These are phyloP conservation scores for Pelosia muscerda DNA, from an alignment of 2,888 invertebrate species.

Conservation along the genomic window DNA sequence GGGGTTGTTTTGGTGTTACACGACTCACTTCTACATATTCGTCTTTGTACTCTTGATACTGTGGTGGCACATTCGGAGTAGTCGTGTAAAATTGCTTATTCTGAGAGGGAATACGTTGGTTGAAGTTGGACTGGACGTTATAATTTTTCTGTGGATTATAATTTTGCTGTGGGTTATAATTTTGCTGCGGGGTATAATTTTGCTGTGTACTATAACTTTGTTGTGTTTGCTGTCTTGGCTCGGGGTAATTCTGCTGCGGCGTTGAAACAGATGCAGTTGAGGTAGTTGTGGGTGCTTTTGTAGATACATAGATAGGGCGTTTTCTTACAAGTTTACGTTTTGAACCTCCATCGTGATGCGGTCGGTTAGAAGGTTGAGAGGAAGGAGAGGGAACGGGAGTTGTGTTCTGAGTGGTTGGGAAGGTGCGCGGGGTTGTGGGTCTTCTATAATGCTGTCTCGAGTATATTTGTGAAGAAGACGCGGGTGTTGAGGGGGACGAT, in stretches of 20 bases:
- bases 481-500: constrained; percentile 52
- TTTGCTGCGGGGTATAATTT: constrained; percentile 18
- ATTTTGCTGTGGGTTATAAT: constrained; percentile 21
- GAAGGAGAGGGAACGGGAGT: constrained; percentile 57
- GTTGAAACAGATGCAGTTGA: constrained; percentile 62
- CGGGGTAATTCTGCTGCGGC: constrained; percentile 59
- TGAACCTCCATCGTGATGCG: constrained; percentile 65
- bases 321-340: constrained; percentile 79
- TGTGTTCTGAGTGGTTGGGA: constrained; percentile 53
- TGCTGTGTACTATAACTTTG: constrained; percentile 37
- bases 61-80: constrained; percentile 73
- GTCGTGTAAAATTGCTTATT: constrained; percentile 55
- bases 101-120: constrained; percentile 59
- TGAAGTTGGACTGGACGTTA: constrained; percentile 53
- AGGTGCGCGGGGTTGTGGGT: constrained; percentile 72
- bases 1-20: constrained; percentile 75
- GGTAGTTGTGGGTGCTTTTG: constrained; percentile 65
- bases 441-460: constrained; percentile 70
- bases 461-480: constrained; percentile 55
- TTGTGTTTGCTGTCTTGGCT: constrained; percentile 56
- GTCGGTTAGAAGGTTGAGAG: constrained; percentile 56
- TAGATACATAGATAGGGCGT: constrained; percentile 73
- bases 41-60: constrained; percentile 74
- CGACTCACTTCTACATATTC: constrained; percentile 83
- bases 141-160: constrained; percentile 20